Evolutionary conservation across 2,888 invertebrate genomes (phyloP).

Genomic region (Pristionchus entomophagus): DNA sequence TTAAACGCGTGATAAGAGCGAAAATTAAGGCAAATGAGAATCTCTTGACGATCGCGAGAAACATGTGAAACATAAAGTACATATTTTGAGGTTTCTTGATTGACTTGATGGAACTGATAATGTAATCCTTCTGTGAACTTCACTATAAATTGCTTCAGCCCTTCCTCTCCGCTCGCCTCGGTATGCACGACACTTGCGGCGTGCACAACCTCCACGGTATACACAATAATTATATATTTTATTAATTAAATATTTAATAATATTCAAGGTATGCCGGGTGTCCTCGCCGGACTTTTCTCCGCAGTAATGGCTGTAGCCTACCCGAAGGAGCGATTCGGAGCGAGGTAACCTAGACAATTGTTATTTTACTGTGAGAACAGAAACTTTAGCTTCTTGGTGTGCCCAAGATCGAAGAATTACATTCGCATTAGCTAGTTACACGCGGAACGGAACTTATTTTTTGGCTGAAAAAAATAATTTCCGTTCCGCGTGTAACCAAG

Average conservation of each 20-base stretch:
- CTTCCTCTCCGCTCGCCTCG: conserved; percentile 84
- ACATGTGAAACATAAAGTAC: neutral
- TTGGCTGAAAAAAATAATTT: neutral
- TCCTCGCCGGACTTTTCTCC: conserved; percentile 63
- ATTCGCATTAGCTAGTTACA: too few relatives aligned
- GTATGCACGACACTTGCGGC: conserved; percentile 76
- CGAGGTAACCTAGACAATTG: conserved; percentile 46
- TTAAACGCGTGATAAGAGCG: too few relatives aligned
- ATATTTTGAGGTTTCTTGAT: too few relatives aligned
- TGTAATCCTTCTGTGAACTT: too few relatives aligned
- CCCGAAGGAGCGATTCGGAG: conserved; percentile 57
- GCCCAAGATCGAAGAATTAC: too few relatives aligned
- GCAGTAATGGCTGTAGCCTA: conserved; percentile 59
- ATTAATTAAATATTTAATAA: neutral
- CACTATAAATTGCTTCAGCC: conserved; percentile 80
- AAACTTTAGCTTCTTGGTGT: too few relatives aligned
- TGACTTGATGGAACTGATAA: too few relatives aligned
- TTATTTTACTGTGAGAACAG: too few relatives aligned
- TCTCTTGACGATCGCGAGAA: neutral
- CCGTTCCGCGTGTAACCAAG: too few relatives aligned
- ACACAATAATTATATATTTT: neutral
- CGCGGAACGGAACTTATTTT: too few relatives aligned
- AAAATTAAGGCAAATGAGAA: too few relatives aligned
- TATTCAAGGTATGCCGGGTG: conserved; percentile 62
- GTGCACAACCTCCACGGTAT: conserved; percentile 70